phyloP scores from a whole-genome alignment of 2,888 invertebrate genomes.

The Brenthis ino region DNA sequence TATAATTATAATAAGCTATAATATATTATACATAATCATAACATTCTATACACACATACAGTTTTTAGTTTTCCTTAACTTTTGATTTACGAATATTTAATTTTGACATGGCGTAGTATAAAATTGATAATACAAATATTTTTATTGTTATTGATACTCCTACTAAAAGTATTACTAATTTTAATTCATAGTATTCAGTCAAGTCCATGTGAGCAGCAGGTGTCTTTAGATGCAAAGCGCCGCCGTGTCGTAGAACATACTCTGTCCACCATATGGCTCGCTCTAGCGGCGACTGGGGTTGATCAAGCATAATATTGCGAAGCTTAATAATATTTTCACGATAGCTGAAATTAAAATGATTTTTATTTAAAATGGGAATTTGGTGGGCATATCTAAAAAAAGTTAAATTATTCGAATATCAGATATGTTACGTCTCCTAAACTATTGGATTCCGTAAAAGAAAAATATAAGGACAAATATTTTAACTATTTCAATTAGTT shows the following conservation, averaged over 20 bases:
- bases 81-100: no score
- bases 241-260: conserved; percentile 39
- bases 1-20: no score
- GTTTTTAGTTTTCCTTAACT: no score
- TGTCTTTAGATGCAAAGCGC: conserved; percentile 37
- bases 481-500: neutral
- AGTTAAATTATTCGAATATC: neutral
- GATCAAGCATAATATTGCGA: conserved; percentile 36
- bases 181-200: conserved; percentile 38
- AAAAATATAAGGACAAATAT: neutral
- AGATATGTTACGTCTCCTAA: no score
- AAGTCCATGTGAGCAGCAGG: conserved; percentile 38
- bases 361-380: neutral
- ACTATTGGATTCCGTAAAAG: no score
- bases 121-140: no score
- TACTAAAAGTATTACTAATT: conserved; percentile 27
- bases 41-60: no score
- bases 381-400: neutral
- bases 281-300: conserved; percentile 36
- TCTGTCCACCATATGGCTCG: conserved; percentile 43
- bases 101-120: no score
- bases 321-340: conserved; percentile 36
- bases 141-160: no score
- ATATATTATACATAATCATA: no score
- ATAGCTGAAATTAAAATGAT: conserved; percentile 30